Evolutionary conservation across 2,797 vertebrate genomes (phyloP).

Genomic region (Rhinichthys osculus): DNA sequence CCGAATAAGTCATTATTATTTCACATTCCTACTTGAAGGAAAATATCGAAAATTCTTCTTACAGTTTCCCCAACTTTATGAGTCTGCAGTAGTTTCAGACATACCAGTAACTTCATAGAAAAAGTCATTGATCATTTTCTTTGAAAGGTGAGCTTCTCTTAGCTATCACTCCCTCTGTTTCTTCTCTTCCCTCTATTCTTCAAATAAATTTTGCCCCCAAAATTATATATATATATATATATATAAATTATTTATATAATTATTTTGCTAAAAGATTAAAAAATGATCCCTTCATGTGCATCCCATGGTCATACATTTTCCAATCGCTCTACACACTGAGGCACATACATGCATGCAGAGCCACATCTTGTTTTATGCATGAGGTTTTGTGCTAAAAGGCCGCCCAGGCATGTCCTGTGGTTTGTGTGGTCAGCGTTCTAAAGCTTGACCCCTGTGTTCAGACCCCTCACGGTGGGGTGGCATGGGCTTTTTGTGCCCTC

Average conservation of each 20-base stretch:
- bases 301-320: slow-evolving; percentile 9
- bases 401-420: slow-evolving; percentile 14
- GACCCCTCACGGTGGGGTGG: slow-evolving; percentile 1
- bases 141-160: background rate
- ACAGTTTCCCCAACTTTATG: background rate
- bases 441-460: slow-evolving; percentile 34
- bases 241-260: background rate
- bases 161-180: background rate
- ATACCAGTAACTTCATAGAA: slow-evolving; percentile 5
- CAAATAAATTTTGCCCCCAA: slow-evolving; percentile 16
- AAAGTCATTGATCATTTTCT: slow-evolving; percentile 31
- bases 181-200: background rate
- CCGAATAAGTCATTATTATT: background rate
- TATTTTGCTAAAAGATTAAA: background rate
- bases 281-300: background rate
- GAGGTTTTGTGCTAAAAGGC: slow-evolving; percentile 33
- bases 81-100: background rate
- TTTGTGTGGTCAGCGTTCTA: slow-evolving; percentile 29
- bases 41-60: background rate
- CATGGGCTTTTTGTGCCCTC: slow-evolving; percentile 10
- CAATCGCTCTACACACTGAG: background rate
- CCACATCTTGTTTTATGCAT: slow-evolving; percentile 41
- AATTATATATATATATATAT: background rate
- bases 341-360: slow-evolving; percentile 1
- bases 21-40: background rate